Evolutionary conservation across 2,113 vertebrate species (phyloP).

Genomic region (Pseudolaguvia tuberculata): DNA sequence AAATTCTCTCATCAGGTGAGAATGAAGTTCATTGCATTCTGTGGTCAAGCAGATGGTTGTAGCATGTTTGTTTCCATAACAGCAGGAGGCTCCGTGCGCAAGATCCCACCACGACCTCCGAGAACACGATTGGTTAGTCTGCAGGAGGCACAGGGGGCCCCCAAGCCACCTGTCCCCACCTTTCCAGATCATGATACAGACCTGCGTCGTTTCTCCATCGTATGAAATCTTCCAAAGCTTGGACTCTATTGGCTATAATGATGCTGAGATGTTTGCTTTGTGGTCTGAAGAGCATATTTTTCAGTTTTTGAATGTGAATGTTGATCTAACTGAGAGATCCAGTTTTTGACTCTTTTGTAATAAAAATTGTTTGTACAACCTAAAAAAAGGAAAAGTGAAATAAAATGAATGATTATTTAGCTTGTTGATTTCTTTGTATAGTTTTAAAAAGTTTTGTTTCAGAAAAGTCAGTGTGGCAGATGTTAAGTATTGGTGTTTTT

Average conservation of each 20-base stretch:
- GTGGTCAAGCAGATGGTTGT: constrained; percentile 21
- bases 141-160: constrained; percentile 44
- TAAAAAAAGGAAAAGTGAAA: background rate
- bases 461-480: constrained; percentile 4
- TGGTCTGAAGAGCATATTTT: background rate
- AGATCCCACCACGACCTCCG: constrained; percentile 37
- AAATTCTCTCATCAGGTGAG: background rate
- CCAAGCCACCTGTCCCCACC: constrained; percentile 10
- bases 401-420: constrained; percentile 13
- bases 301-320: background rate
- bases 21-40: background rate
- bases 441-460: constrained; percentile 16
- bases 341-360: constrained; percentile 12
- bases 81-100: constrained; percentile 37
- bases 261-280: background rate
- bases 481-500: constrained; percentile 22
- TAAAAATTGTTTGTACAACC: constrained; percentile 16
- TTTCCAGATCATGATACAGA: constrained; percentile 22
- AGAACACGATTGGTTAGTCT: constrained; percentile 53
- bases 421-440: constrained; percentile 11
- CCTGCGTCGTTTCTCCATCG: constrained; percentile 39
- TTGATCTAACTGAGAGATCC: background rate
- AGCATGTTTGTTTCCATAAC: constrained; percentile 53
- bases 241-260: background rate
- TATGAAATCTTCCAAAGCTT: constrained; percentile 24